phyloP scores from a whole-genome alignment of 2,113 vertebrate genomes.

The Blennius ocellaris region DNA sequence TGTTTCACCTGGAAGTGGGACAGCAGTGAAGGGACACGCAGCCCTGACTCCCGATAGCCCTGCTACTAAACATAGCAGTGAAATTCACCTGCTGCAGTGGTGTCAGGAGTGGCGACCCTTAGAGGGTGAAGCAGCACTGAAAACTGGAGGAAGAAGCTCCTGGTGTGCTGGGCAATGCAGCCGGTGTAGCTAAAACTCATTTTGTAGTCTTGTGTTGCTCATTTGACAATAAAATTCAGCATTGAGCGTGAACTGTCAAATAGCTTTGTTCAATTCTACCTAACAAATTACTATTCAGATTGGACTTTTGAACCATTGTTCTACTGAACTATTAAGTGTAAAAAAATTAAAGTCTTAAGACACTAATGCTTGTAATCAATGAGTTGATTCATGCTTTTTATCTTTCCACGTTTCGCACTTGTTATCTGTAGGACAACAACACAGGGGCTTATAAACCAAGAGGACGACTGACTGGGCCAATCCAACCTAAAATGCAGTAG shows the following conservation, averaged over 20 bases:
- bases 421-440: too few species aligned
- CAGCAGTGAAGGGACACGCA: slow-evolving; percentile 40
- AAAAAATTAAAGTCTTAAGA: background rate
- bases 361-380: background rate
- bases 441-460: too few species aligned
- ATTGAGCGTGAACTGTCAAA: background rate
- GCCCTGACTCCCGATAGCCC: slow-evolving; percentile 18
- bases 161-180: background rate
- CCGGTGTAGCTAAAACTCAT: background rate
- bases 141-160: background rate
- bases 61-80: slow-evolving; percentile 59
- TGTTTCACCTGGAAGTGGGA: slow-evolving; percentile 51
- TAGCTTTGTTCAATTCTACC: background rate
- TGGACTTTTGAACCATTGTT: background rate
- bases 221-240: background rate
- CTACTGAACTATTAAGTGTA: background rate
- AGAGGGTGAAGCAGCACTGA: background rate
- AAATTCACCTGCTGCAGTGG: slow-evolving; percentile 37
- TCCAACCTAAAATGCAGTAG: too few species aligned
- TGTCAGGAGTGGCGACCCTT: background rate
- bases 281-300: too few species aligned
- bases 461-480: too few species aligned
- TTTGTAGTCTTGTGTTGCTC: background rate
- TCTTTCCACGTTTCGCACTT: too few species aligned
- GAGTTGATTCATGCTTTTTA: too few species aligned